Evolutionary conservation across 1,140 invertebrate species (phyloP), one percentile per base, ranked within the genome.

Genomic region (Lasioglossum baleicum): DNA sequence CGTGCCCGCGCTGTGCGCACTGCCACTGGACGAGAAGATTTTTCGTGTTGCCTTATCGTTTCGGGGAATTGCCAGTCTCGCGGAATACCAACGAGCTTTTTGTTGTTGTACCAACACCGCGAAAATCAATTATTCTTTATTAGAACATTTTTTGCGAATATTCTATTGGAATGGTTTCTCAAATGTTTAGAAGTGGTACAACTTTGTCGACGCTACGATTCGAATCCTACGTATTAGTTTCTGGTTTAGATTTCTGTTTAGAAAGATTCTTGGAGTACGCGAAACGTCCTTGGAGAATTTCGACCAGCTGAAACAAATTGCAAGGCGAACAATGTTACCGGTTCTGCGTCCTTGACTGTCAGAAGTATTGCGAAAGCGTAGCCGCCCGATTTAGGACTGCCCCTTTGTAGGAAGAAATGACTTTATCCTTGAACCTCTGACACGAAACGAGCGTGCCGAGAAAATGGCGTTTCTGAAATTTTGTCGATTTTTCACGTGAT

Each of bases 351-450:
- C 80, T 81, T 81, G 80, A 66, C 67, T 77, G 31, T 81, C 61
- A 31, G 75, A 77, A 70, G 26, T 71, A 71, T 81, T 77, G 67
- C 67, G 74, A 81, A 81, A 81, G 48, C 68, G 69, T 53, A 15
- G 48, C 44, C 56, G 60, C n/a, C 66, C 48, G 74, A 76, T 71
- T 60, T 75, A 77, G 68, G 80, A 77, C 65, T 76, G 75, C 67
- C 68, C 61, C 67, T 66, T 70, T 26, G 60, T 71, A 64, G 51
- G 51, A 77, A 64, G 61, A 77, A 64, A 81, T 81, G 61, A 66
- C 56, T 81, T 81, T 31, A 66, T 77, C 80, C 80, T 81, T 77
- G 80, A 81, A 77, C 66, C 74, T 77, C 51, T n/a, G 22, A 6
- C 44, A 69, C 40, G 51, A 65, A 70, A 42, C 44, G 51, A 42